Base-by-base conservation (phyloP, 2,888 invertebrate genomes). In the Cybosia mesomella region DNA sequence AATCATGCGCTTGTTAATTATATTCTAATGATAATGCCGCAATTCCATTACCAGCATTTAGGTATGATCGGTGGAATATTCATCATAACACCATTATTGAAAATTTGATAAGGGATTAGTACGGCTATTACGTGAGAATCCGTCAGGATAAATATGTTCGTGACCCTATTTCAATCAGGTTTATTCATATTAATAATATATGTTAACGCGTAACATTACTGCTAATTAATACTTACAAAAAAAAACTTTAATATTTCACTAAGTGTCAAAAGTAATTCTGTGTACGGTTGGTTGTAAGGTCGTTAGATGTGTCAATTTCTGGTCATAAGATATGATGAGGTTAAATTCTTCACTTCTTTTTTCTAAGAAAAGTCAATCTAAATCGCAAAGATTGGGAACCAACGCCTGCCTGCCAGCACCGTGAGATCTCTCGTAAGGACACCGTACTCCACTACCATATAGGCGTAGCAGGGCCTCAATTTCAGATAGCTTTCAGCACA, bases 51-150 rank as follows among this genome's bases (percentile, higher is more conserved):
- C 65, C 66, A 22, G 43, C 43, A 18, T 49, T 49, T 49, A n/a
- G 9, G 49, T 72, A 68, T 64, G n/a, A 58, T 72, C 64, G 60
- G 60, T 21, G 11, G 72, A 70, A 69, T 70, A 66, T 57, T 66
- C 28, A 13, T 66, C 62, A 68, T 72, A 68, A 24, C 22, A n/a
- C 60, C 21, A 43, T 70, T 57, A 67, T 64, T 65, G 65, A 68
- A 74, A 66, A 67, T 70, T 72, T 72, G 22, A 70, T 61, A 62
- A 66, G 66, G 67, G 62, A 64, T 66, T 66, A 67, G 68, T 66
- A 64, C n/a, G n/a, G 49, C n/a, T 15, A 49, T 49, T 9, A 49
- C 49, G 49, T 49, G 1, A n/a, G n/a, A n/a, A 18, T 66, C 58
- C 59, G 60, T 58, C 39, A 36, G 53, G 22, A 65, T 66, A 59